Conservation (phyloP, 1,140 invertebrate genomes). For the Stegodyphus dumicola region DNA sequence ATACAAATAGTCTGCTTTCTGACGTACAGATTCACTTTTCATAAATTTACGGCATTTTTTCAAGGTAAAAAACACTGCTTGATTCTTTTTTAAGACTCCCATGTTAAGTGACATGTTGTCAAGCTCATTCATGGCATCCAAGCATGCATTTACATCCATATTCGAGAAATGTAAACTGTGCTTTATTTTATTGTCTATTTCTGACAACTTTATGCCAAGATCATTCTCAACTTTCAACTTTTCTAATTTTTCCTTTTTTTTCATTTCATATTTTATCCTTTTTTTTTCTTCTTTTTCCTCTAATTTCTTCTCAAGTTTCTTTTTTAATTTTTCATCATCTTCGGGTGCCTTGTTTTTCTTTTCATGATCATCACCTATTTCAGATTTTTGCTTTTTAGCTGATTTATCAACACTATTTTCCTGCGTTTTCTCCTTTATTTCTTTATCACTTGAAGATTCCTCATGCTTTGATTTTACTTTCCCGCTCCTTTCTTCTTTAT, state of each 20-base stretch:
- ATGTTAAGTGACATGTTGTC: slow-evolving; percentile 26
- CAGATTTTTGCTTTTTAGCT: slow-evolving; percentile 31
- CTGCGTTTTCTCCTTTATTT: slow-evolving; percentile 8
- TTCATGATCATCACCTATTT: not conserved
- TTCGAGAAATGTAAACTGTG: slow-evolving; percentile 9
- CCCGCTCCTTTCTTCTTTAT: slow-evolving; percentile 8
- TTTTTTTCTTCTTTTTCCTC: slow-evolving; percentile 50
- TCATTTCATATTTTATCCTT: slow-evolving; percentile 10
- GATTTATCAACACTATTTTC: slow-evolving; percentile 28
- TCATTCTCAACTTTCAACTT: slow-evolving; percentile 19
- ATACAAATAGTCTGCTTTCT: slow-evolving; percentile 55
- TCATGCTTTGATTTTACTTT: slow-evolving; percentile 4
- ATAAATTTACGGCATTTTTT: slow-evolving; percentile 48
- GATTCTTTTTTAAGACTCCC: slow-evolving; percentile 25
- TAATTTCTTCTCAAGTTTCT: slow-evolving; percentile 31
- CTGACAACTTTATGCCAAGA: slow-evolving; percentile 14
- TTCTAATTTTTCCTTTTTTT: slow-evolving; percentile 31
- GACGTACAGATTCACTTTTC: slow-evolving; percentile 30
- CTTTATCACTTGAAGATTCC: not conserved
- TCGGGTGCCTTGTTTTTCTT: not conserved
- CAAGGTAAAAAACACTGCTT: slow-evolving; percentile 33
- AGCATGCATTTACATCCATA: slow-evolving; percentile 33
- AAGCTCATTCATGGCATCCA: slow-evolving; percentile 31
- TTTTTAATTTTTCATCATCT: slow-evolving; percentile 25
- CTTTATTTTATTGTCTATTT: slow-evolving; percentile 37